Evolutionary conservation across 2,797 vertebrate species (phyloP).

Genomic region (Coilia nasus): DNA sequence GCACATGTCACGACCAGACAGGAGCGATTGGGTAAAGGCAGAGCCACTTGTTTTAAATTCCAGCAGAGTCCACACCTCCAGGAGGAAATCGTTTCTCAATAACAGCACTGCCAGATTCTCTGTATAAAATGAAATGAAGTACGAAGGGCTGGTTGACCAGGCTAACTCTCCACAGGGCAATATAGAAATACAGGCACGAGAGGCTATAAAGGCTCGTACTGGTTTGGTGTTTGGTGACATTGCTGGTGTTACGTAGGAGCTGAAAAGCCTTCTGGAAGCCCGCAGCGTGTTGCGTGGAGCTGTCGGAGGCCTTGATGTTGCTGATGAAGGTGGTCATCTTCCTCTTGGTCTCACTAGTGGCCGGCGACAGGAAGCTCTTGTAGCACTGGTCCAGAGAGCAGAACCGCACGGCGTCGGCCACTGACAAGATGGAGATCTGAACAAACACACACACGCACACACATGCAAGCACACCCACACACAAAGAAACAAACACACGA

Average conservation of each 20-base stretch:
- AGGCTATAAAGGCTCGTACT: slow-evolving; percentile 75
- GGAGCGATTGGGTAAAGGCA: too few relatives aligned
- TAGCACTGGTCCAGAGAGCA: slow-evolving; percentile 97
- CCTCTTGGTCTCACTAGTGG: slow-evolving; percentile 96
- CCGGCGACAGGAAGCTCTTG: slow-evolving; percentile 93
- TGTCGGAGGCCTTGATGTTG: slow-evolving; percentile 87
- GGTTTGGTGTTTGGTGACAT: slow-evolving; percentile 79
- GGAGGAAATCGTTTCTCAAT: too few relatives aligned
- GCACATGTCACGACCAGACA: too few relatives aligned
- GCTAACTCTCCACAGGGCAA: background rate
- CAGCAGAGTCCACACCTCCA: too few relatives aligned
- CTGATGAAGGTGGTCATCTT: slow-evolving; percentile 95
- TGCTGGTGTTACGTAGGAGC: slow-evolving; percentile 90
- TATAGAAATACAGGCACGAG: background rate
- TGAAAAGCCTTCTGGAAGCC: slow-evolving; percentile 98
- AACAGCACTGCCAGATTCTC: too few relatives aligned
- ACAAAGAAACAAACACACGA: background rate
- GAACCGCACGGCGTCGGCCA: slow-evolving; percentile 87
- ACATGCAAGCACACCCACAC: background rate
- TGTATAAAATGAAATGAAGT: too few relatives aligned
- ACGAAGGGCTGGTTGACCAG: too few relatives aligned
- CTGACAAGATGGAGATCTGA: slow-evolving; percentile 91
- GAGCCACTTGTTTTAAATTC: too few relatives aligned
- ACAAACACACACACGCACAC: background rate
- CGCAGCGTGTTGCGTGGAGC: slow-evolving; percentile 87